Percentiles rank a stretch among this genome's conserved stretches.
These are phyloP conservation scores for Xyrauchen texanus DNA, from an alignment of 2,113 vertebrate genomes.

Conservation along the genomic window DNA sequence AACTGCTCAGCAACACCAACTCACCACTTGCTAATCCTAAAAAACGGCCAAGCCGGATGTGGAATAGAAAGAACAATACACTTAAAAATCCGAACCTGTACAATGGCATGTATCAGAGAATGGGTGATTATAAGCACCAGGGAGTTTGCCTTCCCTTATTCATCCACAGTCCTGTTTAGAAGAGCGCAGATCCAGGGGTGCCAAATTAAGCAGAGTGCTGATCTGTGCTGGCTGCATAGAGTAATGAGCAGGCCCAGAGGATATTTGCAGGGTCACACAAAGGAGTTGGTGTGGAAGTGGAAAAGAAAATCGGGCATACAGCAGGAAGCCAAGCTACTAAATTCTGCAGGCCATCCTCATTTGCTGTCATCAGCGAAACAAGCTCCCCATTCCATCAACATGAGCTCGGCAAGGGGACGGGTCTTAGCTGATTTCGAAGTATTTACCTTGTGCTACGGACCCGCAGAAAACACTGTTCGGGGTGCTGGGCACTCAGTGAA, in stretches of 20 bases:
- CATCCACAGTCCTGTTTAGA: slow-evolving; percentile 57
- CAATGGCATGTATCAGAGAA: slow-evolving; percentile 49
- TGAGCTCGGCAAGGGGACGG: slow-evolving; percentile 1
- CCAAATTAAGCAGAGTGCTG: slow-evolving; percentile 75
- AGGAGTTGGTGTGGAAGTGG: slow-evolving; percentile 68
- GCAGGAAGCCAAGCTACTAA: slow-evolving; percentile 64
- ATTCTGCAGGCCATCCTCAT: slow-evolving; percentile 70
- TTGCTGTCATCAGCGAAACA: slow-evolving; percentile 60
- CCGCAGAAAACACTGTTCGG: slow-evolving; percentile 29
- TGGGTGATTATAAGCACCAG: slow-evolving; percentile 55
- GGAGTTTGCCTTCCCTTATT: slow-evolving; percentile 49
- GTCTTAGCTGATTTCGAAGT: slow-evolving; percentile 45
- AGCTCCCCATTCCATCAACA: slow-evolving; percentile 34
- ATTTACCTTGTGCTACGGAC: slow-evolving; percentile 49
- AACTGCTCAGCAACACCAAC: slow-evolving; percentile 62
- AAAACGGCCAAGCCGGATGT: slow-evolving; percentile 54
- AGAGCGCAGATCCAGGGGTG: slow-evolving; percentile 63
- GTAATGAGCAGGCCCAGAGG: slow-evolving; percentile 80
- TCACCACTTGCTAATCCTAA: slow-evolving; percentile 64
- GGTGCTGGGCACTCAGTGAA: background rate
- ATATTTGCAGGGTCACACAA: slow-evolving; percentile 79
- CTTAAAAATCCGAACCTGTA: slow-evolving; percentile 28
- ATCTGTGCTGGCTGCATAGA: slow-evolving; percentile 64
- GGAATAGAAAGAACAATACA: slow-evolving; percentile 29
- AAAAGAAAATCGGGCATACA: slow-evolving; percentile 73